A percentile compares a stretch with the other conserved stretches of the same genome.
phyloP scores from a whole-genome alignment of 2,888 invertebrate species.

The Apotomis betuletana region DNA sequence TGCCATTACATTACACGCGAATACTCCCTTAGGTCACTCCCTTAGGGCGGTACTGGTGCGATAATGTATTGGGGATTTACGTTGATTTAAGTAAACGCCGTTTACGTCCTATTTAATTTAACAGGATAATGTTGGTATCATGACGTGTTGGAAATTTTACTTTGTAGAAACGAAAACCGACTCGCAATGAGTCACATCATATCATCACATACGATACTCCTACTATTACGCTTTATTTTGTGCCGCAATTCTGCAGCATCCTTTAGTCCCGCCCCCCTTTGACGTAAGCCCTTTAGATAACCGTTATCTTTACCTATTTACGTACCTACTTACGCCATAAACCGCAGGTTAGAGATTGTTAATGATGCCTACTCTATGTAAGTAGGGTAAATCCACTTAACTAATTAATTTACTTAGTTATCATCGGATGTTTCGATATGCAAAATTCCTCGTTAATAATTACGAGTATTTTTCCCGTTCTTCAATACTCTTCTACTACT shows the following conservation, averaged over 20 bases:
- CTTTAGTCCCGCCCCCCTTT: constrained; percentile 18
- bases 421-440: background rate
- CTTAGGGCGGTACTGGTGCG: too few species aligned
- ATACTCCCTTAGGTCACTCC: too few species aligned
- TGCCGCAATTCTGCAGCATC: constrained; percentile 5
- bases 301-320: constrained; percentile 6
- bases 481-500: too few species aligned
- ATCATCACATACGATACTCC: background rate
- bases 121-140: too few species aligned
- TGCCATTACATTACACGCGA: too few species aligned
- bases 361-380: constrained; percentile 14
- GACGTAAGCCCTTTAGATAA: constrained; percentile 22
- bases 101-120: too few species aligned
- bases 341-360: constrained; percentile 2
- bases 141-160: background rate
- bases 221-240: too few species aligned
- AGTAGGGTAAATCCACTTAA: constrained; percentile 11
- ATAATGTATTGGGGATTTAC: too few species aligned
- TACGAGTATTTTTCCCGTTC: too few species aligned
- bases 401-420: background rate
- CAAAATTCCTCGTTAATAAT: too few species aligned
- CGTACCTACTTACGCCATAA: constrained; percentile 1
- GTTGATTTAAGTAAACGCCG: too few species aligned
- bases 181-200: background rate
- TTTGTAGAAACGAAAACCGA: background rate